phyloP scores from a whole-genome alignment of 2,113 vertebrate genomes.

The Mobula birostris region DNA sequence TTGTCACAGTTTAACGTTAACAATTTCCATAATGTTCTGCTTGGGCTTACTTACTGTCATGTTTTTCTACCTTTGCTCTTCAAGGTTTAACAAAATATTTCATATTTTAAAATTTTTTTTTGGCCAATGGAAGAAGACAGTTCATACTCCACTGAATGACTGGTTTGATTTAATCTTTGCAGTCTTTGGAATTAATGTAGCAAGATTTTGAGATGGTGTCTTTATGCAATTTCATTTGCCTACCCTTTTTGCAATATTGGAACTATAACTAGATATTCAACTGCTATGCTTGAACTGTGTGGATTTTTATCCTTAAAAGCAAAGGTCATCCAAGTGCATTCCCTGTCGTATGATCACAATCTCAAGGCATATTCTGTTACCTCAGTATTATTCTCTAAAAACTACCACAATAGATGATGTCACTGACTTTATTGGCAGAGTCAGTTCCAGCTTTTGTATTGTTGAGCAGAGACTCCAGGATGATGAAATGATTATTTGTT shows the following conservation, averaged over 20 bases:
- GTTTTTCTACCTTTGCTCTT: neutral
- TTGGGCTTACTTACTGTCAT: neutral
- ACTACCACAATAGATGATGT: neutral
- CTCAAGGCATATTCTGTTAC: neutral
- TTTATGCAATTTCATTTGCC: neutral
- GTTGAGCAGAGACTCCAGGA: neutral
- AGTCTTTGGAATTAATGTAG: neutral
- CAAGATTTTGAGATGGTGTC: neutral
- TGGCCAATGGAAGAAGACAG: neutral
- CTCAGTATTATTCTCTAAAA: neutral
- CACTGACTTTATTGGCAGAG: neutral
- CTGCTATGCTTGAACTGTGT: neutral
- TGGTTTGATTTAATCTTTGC: neutral
- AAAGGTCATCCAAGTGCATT: neutral
- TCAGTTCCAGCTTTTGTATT: neutral
- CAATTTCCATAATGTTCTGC: neutral
- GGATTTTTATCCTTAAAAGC: neutral
- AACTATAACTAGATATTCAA: neutral
- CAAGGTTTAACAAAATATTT: neutral
- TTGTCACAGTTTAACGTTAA: neutral
- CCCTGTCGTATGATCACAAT: neutral
- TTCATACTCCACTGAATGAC: neutral
- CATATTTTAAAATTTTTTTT: neutral
- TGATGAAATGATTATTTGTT: neutral
- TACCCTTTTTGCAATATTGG: neutral